A percentile compares a stretch with the other conserved stretches of the same genome.
Conservation (phyloP, 35 echinoderm and acorn worm genomes). For the Heliocidaris erythrogramma region DNA sequence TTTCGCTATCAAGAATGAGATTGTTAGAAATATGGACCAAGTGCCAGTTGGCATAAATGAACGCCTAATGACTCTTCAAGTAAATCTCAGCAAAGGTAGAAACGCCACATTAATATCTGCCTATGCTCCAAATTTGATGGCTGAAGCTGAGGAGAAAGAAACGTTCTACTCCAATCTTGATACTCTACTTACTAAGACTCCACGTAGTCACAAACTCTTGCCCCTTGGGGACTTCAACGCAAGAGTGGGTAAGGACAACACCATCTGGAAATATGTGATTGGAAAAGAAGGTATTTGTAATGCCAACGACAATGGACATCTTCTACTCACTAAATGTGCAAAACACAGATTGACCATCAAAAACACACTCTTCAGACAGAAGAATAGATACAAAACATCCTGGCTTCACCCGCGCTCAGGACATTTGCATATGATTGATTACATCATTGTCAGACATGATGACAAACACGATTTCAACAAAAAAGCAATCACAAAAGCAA, state of each 20-base stretch:
- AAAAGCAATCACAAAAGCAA: conserved; percentile 26
- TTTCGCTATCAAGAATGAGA: not conserved
- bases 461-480: not conserved
- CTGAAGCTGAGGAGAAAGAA: not conserved
- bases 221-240: conserved; percentile 49
- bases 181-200: not conserved
- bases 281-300: conserved; percentile 39
- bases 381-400: conserved; percentile 21
- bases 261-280: conserved; percentile 31
- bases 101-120: not conserved
- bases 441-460: conserved; percentile 29
- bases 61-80: not conserved
- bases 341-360: conserved; percentile 49
- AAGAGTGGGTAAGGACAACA: conserved; percentile 52
- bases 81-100: not conserved
- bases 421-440: conserved; percentile 57
- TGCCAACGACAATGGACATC: conserved; percentile 31
- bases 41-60: conserved; percentile 29
- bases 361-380: conserved; percentile 44
- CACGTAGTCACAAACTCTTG: conserved; percentile 24
- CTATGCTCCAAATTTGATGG: not conserved
- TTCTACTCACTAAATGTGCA: conserved; percentile 43
- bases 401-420: not conserved
- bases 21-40: not conserved
- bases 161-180: not conserved